Percentiles rank a stretch among this genome's conserved stretches.
phyloP scores from a whole-genome alignment of 2,113 vertebrate species.

The Rissa tridactyla region DNA sequence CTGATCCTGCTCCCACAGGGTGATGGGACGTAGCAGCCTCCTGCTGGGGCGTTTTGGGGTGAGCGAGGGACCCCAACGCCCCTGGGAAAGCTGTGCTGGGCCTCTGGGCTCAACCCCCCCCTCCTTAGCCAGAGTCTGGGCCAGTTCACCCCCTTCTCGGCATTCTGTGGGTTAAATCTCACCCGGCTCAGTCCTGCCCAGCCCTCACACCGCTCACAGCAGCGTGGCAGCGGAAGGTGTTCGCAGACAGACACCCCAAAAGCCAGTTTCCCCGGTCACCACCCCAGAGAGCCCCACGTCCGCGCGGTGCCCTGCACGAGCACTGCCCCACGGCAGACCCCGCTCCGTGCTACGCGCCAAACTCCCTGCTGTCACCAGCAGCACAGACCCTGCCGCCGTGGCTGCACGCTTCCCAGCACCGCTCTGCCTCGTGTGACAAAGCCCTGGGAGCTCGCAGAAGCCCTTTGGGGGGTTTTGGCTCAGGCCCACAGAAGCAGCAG shows the following conservation, averaged over 20 bases:
- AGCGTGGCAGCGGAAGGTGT: rapidly evolving
- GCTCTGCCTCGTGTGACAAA: not conserved
- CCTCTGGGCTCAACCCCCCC: rapidly evolving
- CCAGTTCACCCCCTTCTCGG: not conserved
- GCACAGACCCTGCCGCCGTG: rapidly evolving
- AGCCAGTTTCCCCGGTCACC: not conserved
- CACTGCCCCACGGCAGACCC: rapidly evolving
- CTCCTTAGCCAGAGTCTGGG: not conserved
- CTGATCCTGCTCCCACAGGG: not conserved
- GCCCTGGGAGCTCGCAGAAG: not conserved
- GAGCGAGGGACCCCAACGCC: rapidly evolving
- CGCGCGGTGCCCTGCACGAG: rapidly evolving
- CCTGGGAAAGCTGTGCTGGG: rapidly evolving
- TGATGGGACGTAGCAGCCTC: not conserved
- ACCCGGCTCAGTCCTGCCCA: not conserved
- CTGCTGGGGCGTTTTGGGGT: rapidly evolving
- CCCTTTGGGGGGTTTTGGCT: not conserved
- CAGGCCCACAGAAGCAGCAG: rapidly evolving
- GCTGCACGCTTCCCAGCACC: not conserved
- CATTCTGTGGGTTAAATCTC: not conserved
- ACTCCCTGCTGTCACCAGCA: rapidly evolving
- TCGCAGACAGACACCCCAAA: not conserved
- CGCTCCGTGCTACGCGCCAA: rapidly evolving
- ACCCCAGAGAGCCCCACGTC: rapidly evolving
- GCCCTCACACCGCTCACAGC: not conserved